Percentiles rank a stretch among this genome's conserved stretches.
Evolutionary conservation across 1,140 invertebrate genomes (phyloP).

Genomic region (Ditylenchus dipsaci): DNA sequence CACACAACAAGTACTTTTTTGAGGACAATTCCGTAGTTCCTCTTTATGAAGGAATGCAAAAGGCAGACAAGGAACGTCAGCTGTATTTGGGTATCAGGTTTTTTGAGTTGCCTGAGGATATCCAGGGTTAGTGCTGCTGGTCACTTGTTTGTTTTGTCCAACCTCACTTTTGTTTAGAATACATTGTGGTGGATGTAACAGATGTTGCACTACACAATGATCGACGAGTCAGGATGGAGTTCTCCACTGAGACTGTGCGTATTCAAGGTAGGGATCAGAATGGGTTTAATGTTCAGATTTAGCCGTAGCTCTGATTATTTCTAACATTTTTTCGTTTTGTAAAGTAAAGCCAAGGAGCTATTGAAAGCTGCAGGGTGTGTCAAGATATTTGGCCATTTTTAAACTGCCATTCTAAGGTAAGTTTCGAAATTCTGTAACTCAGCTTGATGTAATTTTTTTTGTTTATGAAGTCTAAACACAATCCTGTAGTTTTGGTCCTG

Average conservation of each 20-base stretch:
- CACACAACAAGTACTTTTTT: slow-evolving; percentile 11
- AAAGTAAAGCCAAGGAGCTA: no score
- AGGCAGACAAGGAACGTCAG: slow-evolving; percentile 18
- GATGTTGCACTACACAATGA: slow-evolving; percentile 25
- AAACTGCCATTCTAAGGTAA: no score
- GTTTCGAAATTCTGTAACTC: no score
- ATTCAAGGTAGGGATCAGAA: slow-evolving; percentile 24
- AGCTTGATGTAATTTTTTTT: no score
- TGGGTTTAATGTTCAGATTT: no score
- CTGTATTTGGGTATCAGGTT: slow-evolving; percentile 41
- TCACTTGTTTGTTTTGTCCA: neutral
- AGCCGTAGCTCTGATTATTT: no score
- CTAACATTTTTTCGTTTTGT: no score
- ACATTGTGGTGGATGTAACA: slow-evolving; percentile 44
- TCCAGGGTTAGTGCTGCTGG: slow-evolving; percentile 28
- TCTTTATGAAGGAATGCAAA: slow-evolving; percentile 13
- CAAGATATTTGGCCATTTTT: no score
- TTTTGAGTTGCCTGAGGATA: slow-evolving; percentile 44
- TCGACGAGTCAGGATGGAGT: slow-evolving; percentile 28
- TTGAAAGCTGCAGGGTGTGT: no score
- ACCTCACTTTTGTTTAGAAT: slow-evolving; percentile 19
- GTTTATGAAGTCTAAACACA: no score
- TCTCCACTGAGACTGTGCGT: slow-evolving; percentile 32
- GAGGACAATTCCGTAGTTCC: slow-evolving; percentile 43
- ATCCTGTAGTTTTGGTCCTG: no score